Conservation (phyloP, 2,797 vertebrate species). For the Crossoptilon crossoptilon region DNA sequence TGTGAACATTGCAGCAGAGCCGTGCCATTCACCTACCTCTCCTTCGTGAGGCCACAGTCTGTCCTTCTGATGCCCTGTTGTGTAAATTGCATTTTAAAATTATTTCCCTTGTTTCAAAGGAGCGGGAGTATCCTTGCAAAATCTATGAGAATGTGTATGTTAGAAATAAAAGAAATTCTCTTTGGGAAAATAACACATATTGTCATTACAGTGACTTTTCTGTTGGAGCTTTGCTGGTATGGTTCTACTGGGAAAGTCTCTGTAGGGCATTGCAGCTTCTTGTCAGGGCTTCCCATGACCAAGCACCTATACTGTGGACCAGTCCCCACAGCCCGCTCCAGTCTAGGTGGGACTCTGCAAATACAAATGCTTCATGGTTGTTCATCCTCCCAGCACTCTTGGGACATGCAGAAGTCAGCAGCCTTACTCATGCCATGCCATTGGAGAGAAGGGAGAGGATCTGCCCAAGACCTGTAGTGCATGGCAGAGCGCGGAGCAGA, state of each 20-base stretch:
- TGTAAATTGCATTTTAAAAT: neutral
- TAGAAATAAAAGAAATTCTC: neutral
- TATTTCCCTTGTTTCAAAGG: neutral
- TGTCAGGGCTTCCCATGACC: neutral
- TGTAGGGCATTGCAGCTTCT: neutral
- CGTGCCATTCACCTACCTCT: neutral
- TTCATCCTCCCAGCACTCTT: neutral
- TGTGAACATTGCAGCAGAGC: neutral
- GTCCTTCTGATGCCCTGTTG: neutral
- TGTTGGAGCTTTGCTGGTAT: neutral
- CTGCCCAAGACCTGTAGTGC: neutral
- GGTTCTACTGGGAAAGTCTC: neutral
- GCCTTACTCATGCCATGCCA: neutral
- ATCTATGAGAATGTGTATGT: neutral
- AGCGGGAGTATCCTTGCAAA: neutral
- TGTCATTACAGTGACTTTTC: neutral
- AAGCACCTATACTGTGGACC: neutral
- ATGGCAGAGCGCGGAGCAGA: conserved; percentile 25
- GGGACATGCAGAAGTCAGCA: neutral
- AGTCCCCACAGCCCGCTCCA: neutral
- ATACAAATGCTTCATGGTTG: neutral
- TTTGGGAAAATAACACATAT: neutral
- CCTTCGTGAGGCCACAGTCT: neutral
- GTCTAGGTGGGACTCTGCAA: neutral
- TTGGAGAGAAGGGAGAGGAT: neutral